Percentiles rank a stretch among this genome's conserved stretches.
Conservation (phyloP, 2,797 vertebrate species). For the Brachyalestes nurse region DNA sequence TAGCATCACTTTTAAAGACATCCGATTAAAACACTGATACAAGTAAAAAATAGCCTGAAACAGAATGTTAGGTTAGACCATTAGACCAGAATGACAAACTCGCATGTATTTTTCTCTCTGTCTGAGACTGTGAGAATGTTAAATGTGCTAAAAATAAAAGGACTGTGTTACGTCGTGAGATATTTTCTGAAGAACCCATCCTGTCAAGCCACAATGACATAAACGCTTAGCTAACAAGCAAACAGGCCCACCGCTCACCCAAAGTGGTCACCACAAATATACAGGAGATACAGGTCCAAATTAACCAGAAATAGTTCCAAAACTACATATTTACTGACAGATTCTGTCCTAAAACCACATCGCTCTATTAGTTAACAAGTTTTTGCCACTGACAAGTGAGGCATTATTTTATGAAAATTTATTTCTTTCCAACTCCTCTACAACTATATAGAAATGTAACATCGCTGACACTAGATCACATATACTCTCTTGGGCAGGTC, state of each 20-base stretch:
- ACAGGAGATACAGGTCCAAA: not conserved
- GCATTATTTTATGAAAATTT: not conserved
- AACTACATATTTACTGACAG: not conserved
- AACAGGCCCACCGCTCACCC: not conserved
- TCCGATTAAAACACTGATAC: not conserved
- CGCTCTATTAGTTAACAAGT: not conserved
- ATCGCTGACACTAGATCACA: not conserved
- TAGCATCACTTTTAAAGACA: slow-evolving; percentile 16
- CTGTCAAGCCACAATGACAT: not conserved
- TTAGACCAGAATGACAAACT: not conserved
- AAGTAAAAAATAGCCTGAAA: not conserved
- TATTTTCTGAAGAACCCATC: not conserved
- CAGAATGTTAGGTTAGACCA: not conserved
- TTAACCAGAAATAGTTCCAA: not conserved
- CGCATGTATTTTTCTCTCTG: not conserved
- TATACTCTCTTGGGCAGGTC: not conserved
- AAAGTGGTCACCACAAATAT: not conserved
- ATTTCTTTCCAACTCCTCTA: not conserved
- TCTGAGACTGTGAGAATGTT: not conserved
- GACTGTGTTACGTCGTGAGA: not conserved
- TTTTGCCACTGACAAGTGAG: not conserved
- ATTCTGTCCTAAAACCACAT: not conserved
- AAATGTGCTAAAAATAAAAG: not conserved
- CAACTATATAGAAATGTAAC: not conserved
- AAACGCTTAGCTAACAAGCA: slow-evolving; percentile 9